Percentiles rank a stretch among this genome's conserved stretches.
These are phyloP conservation scores for Maniola hyperantus DNA, from an alignment of 2,888 invertebrate genomes.

Conservation along the genomic window DNA sequence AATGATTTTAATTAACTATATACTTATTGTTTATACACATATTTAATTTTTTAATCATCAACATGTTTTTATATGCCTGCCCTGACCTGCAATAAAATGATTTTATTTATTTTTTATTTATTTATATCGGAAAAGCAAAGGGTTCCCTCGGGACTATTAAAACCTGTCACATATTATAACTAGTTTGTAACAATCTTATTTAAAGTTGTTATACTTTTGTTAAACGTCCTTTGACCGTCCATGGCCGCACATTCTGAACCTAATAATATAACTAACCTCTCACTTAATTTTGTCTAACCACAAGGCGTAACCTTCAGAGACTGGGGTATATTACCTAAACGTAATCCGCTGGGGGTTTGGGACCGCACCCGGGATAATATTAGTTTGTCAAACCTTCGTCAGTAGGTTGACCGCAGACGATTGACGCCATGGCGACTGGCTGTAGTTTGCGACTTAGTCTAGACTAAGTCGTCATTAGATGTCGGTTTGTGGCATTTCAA, in stretches of 20 bases:
- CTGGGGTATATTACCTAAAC: constrained; percentile 13
- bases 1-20: too few relatives aligned
- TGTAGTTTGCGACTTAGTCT: too few relatives aligned
- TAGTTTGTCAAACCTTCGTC: constrained; percentile 23
- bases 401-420: constrained; percentile 7
- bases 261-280: constrained; percentile 2
- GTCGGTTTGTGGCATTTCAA: too few relatives aligned
- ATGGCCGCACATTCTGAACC: background rate
- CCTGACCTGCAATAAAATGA: too few relatives aligned
- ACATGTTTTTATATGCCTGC: too few relatives aligned
- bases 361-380: constrained; percentile 8
- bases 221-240: background rate
- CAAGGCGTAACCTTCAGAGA: constrained; percentile 2
- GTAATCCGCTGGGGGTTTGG: constrained; percentile 3
- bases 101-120: too few relatives aligned
- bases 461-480: too few relatives aligned
- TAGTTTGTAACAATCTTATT: background rate
- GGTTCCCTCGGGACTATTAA: too few relatives aligned
- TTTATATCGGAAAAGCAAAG: too few relatives aligned
- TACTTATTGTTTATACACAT: too few relatives aligned
- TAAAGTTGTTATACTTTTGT: background rate
- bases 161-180: too few relatives aligned
- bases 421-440: background rate
- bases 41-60: too few relatives aligned
- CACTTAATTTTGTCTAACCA: background rate